Base-by-base conservation (phyloP, 2,113 vertebrate genomes). In the Trematomus loennbergii region DNA sequence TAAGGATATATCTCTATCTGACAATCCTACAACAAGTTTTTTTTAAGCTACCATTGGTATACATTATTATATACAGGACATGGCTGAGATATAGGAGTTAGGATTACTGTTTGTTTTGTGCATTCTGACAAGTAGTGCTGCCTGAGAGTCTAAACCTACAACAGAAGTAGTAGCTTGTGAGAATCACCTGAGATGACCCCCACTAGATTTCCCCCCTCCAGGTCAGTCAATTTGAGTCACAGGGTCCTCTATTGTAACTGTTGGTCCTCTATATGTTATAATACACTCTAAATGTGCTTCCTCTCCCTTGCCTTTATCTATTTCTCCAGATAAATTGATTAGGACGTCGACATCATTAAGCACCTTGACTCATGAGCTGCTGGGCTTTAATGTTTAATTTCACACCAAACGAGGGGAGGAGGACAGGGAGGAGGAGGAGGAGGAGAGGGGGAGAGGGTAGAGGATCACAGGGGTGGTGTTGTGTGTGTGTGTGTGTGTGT, bases 331-430 rank as follows among this genome's bases (percentile, higher is more conserved):
- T 78, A 84, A 84, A 84, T 87, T 25, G 73, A 72, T 82, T 48
- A 64, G 59, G 58, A 86, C 81, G 61, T 68, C 67, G 83, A 87
- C 72, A 87, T 84, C 72, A 81, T 89, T 88, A 83, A 79, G 77
- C 40, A 81, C 83, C 83, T 82, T 83, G 79, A 84, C 76, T 89
- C 72, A 43, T 74, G 80, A 81, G 83, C 68, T 82, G 68, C 63
- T 65, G 46, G 66, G 63, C 63, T 83, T 86, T 85, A 88, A 82
- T 82, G 67, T 90, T 90, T 88, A 79, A 90, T 86, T 90, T 86
- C 81, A 89, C 73, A 85, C 49, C 67, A 85, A 90, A 88, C 20
- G 64, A 82, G 43, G 29, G 71, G 76, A 74, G 63, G 82, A 72
- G 88, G 77, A 66, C 36, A 12, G 29, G 49, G 40, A 50, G 18